Evolutionary conservation across 2,888 invertebrate species (phyloP).

Genomic region (Eupithecia exiguata): DNA sequence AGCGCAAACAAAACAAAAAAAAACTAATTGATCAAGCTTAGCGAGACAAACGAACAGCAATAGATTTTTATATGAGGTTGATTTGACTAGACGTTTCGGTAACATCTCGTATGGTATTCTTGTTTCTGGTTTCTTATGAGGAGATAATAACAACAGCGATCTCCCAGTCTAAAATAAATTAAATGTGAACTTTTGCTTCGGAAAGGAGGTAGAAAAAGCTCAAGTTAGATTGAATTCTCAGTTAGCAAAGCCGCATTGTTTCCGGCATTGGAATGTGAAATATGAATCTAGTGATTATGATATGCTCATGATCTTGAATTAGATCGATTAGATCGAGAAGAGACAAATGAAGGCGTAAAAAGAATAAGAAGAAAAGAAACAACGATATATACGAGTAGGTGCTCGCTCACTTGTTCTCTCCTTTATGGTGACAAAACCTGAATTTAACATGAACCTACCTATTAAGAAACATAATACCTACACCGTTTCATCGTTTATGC

Average conservation of each 20-base stretch:
- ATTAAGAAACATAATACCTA: background rate
- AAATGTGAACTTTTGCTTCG: slow-evolving; percentile 44
- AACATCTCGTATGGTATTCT: background rate
- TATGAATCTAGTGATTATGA: background rate
- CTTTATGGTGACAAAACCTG: background rate
- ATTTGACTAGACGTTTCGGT: background rate
- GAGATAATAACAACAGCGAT: background rate
- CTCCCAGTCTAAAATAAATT: slow-evolving; percentile 38
- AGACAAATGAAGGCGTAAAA: background rate
- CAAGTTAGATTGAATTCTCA: slow-evolving; percentile 46
- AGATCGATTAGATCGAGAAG: too few species aligned
- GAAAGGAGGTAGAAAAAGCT: slow-evolving; percentile 37
- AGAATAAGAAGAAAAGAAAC: background rate
- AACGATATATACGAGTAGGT: too few species aligned
- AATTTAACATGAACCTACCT: background rate
- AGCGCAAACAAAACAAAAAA: too few species aligned
- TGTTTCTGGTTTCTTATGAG: background rate
- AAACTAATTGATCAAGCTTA: too few species aligned
- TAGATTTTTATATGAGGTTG: background rate
- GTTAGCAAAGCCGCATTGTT: slow-evolving; percentile 32
- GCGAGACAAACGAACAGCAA: too few species aligned
- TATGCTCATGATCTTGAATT: background rate
- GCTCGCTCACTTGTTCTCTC: background rate
- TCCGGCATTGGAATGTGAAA: background rate
- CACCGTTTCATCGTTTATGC: background rate